Evolutionary conservation across 2,113 vertebrate genomes (phyloP).

Genomic region (Sphaerodactylus townsendi): DNA sequence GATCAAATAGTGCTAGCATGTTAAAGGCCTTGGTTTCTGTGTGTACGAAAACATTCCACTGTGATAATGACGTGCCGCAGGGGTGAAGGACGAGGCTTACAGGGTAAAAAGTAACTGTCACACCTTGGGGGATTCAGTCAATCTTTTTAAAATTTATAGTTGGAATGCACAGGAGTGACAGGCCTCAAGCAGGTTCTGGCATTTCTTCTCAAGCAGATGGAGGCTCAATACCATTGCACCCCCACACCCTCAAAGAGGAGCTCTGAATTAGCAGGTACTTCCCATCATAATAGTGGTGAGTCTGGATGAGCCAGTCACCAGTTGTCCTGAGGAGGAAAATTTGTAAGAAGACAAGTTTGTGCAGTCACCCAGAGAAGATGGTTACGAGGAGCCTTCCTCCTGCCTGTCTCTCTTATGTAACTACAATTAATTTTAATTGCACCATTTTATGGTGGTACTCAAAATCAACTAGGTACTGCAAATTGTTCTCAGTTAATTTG

Average conservation of each 20-base stretch:
- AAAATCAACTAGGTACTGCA: neutral
- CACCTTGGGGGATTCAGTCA: neutral
- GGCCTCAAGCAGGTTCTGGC: neutral
- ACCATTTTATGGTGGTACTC: accelerated
- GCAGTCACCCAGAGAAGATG: neutral
- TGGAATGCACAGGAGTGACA: slow-evolving; percentile 5
- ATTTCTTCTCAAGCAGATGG: neutral
- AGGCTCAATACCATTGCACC: too few species aligned
- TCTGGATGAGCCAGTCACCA: neutral
- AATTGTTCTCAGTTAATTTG: too few species aligned
- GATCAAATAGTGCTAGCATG: neutral
- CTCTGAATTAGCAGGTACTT: neutral
- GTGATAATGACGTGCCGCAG: neutral
- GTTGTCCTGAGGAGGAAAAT: neutral
- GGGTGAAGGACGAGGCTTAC: neutral
- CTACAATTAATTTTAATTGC: accelerated
- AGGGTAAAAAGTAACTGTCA: neutral
- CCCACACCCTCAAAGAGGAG: neutral
- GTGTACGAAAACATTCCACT: slow-evolving; percentile 10
- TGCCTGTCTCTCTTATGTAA: neutral
- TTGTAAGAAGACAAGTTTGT: neutral
- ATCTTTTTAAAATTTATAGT: neutral
- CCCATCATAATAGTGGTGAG: neutral
- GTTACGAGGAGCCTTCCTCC: neutral
- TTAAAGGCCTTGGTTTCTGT: neutral